These are phyloP conservation scores for Drosophila mulleri DNA, from an alignment of 2,888 invertebrate genomes.

Conservation along the genomic window DNA sequence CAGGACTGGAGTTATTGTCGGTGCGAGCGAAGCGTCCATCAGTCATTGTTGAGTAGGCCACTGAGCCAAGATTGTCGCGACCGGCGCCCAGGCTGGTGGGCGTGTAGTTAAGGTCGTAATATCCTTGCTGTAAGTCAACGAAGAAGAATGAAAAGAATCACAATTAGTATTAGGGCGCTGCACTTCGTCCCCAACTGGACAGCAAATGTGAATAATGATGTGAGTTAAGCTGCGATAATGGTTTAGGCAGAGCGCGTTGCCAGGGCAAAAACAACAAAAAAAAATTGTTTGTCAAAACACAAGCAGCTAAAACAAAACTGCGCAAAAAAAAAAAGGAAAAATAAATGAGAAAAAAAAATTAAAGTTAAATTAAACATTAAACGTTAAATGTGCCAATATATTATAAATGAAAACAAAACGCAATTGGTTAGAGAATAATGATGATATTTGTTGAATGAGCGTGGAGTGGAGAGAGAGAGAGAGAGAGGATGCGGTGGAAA, in stretches of 20 bases:
- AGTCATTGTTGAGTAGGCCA: conserved; percentile 89
- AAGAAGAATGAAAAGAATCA: not conserved
- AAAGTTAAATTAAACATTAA: not conserved
- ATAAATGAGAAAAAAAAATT: not conserved
- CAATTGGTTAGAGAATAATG: conserved; percentile 12
- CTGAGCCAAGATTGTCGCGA: conserved; percentile 88
- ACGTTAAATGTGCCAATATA: conserved; percentile 22
- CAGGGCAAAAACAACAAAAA: conserved; percentile 19
- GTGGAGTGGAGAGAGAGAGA: conserved; percentile 56
- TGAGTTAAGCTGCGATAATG: conserved; percentile 45
- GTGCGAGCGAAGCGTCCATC: conserved; percentile 90
- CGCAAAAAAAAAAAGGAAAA: conserved; percentile 8
- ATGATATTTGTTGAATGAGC: conserved; percentile 48
- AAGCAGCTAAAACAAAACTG: conserved; percentile 37
- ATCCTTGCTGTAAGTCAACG: conserved; percentile 83
- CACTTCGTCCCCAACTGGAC: conserved; percentile 3
- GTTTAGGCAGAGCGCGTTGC: conserved; percentile 49
- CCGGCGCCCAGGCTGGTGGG: conserved; percentile 90
- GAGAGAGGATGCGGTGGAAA: conserved; percentile 60
- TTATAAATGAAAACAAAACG: conserved; percentile 13
- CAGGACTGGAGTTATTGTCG: conserved; percentile 92
- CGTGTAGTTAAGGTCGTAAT: conserved; percentile 91
- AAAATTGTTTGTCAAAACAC: conserved; percentile 11
- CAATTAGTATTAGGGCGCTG: conserved; percentile 14
- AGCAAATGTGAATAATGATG: conserved; percentile 29